Percentiles rank a stretch among this genome's conserved stretches.
Conservation (phyloP, 2,888 invertebrate genomes). For the Zeuzera pyrina region DNA sequence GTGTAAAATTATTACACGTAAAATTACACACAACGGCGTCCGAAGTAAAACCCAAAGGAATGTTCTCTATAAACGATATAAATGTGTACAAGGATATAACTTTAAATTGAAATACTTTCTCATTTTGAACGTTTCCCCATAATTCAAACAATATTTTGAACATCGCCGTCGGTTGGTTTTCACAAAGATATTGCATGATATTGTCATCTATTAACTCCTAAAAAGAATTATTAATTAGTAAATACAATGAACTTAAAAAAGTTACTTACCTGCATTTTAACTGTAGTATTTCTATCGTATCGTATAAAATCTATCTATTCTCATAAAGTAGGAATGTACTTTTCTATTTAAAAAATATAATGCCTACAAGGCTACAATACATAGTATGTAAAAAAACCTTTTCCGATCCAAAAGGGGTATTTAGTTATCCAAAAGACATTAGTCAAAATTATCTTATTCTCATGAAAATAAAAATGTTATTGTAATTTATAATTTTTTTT, state of each 20-base stretch:
- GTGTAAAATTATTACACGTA: conserved; percentile 63
- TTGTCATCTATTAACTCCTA: conserved; percentile 45
- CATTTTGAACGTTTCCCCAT: conserved; percentile 56
- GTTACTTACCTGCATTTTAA: no score
- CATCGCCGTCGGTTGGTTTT: conserved; percentile 58
- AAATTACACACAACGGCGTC: conserved; percentile 72
- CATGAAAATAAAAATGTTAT: no score
- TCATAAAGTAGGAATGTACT: no score
- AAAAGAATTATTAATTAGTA: conserved; percentile 13
- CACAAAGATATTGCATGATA: conserved; percentile 49
- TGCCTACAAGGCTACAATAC: no score
- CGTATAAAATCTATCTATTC: no score
- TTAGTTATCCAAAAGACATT: no score
- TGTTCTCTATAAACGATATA: conserved; percentile 58
- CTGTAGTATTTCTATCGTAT: no score
- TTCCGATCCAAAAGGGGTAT: no score
- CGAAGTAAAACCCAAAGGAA: conserved; percentile 50
- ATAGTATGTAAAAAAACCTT: no score
- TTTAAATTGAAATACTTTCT: conserved; percentile 63
- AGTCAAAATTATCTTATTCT: no score
- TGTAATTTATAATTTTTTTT: no score
- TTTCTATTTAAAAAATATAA: no score
- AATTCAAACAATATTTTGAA: conserved; percentile 68
- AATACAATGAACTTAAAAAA: conserved; percentile 1
- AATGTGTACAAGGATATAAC: conserved; percentile 71